Evolutionary conservation across 92 coral and sea anemone species (phyloP).

Genomic region (Palythoa grandiflora): DNA sequence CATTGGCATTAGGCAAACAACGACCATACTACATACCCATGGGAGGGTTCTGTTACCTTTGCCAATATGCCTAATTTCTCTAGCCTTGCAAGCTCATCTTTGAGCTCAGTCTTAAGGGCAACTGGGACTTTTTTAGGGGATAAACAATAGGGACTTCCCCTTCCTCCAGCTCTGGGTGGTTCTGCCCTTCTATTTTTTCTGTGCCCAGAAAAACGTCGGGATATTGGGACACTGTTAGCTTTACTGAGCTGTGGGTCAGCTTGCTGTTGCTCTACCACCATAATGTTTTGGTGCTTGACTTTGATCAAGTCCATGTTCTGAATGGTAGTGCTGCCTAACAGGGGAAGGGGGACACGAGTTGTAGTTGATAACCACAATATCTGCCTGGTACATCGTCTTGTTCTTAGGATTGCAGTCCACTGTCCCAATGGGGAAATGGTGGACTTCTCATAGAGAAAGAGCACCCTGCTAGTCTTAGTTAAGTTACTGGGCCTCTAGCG

Average conservation of each 20-base stretch:
- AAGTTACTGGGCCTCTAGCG: neutral
- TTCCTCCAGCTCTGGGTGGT: too few species aligned
- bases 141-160: too few species aligned
- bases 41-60: constrained; percentile 34
- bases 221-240: constrained; percentile 16
- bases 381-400: too few species aligned
- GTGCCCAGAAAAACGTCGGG: constrained; percentile 38
- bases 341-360: constrained; percentile 28
- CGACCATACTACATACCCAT: constrained; percentile 51
- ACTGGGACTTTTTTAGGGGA: neutral
- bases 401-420: too few species aligned
- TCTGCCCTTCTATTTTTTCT: neutral
- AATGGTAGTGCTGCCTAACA: constrained; percentile 35
- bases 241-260: constrained; percentile 12
- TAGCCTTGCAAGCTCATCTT: constrained; percentile 38
- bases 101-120: constrained; percentile 28
- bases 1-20: neutral
- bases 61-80: constrained; percentile 29
- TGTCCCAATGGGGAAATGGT: too few species aligned
- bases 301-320: constrained; percentile 56
- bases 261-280: constrained; percentile 34
- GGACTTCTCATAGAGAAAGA: too few species aligned
- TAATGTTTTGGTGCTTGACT: constrained; percentile 43
- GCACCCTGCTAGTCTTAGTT: too few species aligned
- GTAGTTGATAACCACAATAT: neutral